Base-by-base conservation (phyloP, 2,888 invertebrate genomes). In the Chelonus formosanus region DNA sequence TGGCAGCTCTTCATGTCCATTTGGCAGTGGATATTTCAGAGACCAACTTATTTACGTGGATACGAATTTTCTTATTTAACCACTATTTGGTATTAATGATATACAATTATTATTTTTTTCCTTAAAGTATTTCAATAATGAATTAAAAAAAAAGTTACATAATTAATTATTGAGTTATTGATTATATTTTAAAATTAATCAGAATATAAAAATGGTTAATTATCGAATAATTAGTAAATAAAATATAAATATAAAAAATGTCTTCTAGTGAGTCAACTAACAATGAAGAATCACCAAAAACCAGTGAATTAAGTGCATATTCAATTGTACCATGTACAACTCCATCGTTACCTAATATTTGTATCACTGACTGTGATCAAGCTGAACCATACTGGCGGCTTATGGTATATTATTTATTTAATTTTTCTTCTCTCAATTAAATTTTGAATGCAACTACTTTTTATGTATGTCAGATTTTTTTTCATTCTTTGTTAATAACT, bases 321-420 rank as follows among this genome's bases (percentile, higher is more conserved):
- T 34, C 48, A 35, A 48, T 59, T 6, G 32, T 45, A 45, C 34
- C 57, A 8, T 58, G 47, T 47, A 56, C 50, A 34, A 54, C 55
- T 34, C 62, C 68, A 60, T 57, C 70, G 58, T 68, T 80, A 65
- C 77, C 80, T 53, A 77, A 78, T 70, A 74, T 80, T 67, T 78
- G 73, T 71, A 74, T 80, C 69, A 75, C 74, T 58, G 77, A 78
- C 74, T 79, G 75, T 65, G 77, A 80, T 67, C 75, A 71, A 73
- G 80, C 79, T 64, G 78, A 80, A 70, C 79, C 79, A 43, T 80
- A 80, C 71, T 79, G 80, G 80, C 76, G 75, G 71, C 74, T 76
- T 60, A 76, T 76, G 76, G 80, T 81, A 79, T 59, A 47, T 59
- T 35, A 45, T 53, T 45, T 58, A 5, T 5, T 55, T 54, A 7